Percentiles rank a stretch among this genome's conserved stretches.
Evolutionary conservation across 64 coral and sea anemone genomes (phyloP).

Genomic region (Anthopleura sola): DNA sequence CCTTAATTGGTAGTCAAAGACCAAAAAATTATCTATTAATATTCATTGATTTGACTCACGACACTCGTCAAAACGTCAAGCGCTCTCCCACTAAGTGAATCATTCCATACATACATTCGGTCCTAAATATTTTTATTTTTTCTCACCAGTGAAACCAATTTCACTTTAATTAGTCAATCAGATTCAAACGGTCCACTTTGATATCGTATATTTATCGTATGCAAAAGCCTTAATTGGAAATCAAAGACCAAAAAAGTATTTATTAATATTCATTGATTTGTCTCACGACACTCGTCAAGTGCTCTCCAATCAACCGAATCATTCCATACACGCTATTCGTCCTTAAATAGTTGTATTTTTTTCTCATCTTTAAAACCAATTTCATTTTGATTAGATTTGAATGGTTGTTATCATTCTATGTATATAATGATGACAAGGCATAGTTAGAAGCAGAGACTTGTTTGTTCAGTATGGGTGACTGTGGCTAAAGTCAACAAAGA

Average conservation of each 20-base stretch:
- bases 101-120: background rate
- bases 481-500: background rate
- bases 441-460: background rate
- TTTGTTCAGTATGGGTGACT: background rate
- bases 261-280: no score
- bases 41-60: background rate
- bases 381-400: no score
- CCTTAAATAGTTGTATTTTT: no score
- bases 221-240: background rate
- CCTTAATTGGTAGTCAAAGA: background rate
- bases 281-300: no score
- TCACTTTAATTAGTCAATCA: background rate
- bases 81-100: background rate
- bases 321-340: no score
- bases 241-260: background rate
- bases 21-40: background rate
- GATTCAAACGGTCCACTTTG: background rate
- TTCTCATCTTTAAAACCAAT: no score
- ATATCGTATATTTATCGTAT: background rate
- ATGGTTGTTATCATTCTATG: no score
- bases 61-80: background rate
- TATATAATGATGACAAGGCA: no score
- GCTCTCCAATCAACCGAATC: no score
- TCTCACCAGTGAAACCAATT: background rate
- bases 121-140: background rate